phyloP scores from a whole-genome alignment of 2,797 vertebrate species.

The Australoheros facetus region DNA sequence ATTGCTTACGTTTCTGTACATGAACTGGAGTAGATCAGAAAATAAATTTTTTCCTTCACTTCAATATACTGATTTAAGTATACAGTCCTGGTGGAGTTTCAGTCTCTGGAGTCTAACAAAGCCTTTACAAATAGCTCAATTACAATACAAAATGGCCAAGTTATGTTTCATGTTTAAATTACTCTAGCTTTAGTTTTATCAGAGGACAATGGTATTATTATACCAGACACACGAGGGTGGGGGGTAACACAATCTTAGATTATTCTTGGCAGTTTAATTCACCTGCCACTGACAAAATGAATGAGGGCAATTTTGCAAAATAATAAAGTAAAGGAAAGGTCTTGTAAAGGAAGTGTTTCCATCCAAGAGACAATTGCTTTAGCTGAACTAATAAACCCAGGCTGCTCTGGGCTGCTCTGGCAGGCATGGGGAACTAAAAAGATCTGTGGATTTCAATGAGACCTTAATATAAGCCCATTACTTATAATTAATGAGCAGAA shows the following conservation, averaged over 20 bases:
- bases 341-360: conserved; percentile 78
- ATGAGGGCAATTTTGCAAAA: conserved; percentile 94
- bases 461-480: conserved; percentile 82
- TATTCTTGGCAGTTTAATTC: conserved; percentile 92
- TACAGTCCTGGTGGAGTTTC: conserved; percentile 82
- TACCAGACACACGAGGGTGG: conserved; percentile 65
- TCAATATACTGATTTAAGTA: conserved; percentile 77
- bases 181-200: conserved; percentile 83
- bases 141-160: conserved; percentile 88
- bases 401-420: conserved; percentile 70
- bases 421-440: conserved; percentile 73
- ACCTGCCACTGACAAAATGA: conserved; percentile 90
- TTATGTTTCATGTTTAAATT: conserved; percentile 90
- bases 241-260: conserved; percentile 84
- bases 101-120: conserved; percentile 87
- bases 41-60: conserved; percentile 81
- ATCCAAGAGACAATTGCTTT: conserved; percentile 80
- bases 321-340: conserved; percentile 85
- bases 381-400: conserved; percentile 79
- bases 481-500: conserved; percentile 83
- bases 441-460: conserved; percentile 80
- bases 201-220: conserved; percentile 82
- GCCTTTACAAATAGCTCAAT: conserved; percentile 92
- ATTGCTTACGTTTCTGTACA: conserved; percentile 57
- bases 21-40: conserved; percentile 81